Evolutionary conservation across 2,888 invertebrate species (phyloP), one percentile per base, ranked within the genome.

Genomic region (Pseudolycoriella hygida): DNA sequence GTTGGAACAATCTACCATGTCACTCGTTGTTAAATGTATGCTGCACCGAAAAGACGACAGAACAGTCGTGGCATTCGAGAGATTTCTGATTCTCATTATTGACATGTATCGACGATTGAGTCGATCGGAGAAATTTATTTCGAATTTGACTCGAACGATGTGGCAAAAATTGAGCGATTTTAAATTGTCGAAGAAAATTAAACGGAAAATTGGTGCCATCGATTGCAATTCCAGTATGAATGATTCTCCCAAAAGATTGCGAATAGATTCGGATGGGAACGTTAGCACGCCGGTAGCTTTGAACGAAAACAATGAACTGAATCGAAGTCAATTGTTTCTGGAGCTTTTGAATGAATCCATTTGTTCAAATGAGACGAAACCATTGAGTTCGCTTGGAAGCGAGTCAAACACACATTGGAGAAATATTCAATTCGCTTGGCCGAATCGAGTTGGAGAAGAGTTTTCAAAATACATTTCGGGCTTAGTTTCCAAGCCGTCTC

Each of bases 51-150:
- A 42, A 40, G 49, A 49, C 1, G 49, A 47, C n/a, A 43, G 47
- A 25, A 52, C 51, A 40, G 52, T 55, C 39, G 32, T 49, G 3
- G 49, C 56, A 2, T 64, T 59, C 45, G 56, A 57, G n/a, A 55
- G 59, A 15, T 64, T 56, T 44, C 41, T 63, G 2, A 53, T 57
- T 0, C 52, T 58, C 1, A 38, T 63, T 32, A 51, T 64, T 51
- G 59, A 63, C 40, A 59, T 64, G 60, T 63, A 59, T 41, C 55
- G 57, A 1, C 60, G 61, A 3, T 49, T 64, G 2, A 60, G 60
- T 44, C 56, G 59, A 2, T 53, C 57, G 1, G 64, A 64, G 32
- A 61, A 62, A 30, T 58, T 63, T 17, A 53, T 64, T 2, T 52
- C 53, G 45, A 55, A 57, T 40, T 52, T 64, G 14, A 47, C 63